Base-by-base conservation (phyloP, 1,140 invertebrate genomes). In the Apocrypta bakeri region DNA sequence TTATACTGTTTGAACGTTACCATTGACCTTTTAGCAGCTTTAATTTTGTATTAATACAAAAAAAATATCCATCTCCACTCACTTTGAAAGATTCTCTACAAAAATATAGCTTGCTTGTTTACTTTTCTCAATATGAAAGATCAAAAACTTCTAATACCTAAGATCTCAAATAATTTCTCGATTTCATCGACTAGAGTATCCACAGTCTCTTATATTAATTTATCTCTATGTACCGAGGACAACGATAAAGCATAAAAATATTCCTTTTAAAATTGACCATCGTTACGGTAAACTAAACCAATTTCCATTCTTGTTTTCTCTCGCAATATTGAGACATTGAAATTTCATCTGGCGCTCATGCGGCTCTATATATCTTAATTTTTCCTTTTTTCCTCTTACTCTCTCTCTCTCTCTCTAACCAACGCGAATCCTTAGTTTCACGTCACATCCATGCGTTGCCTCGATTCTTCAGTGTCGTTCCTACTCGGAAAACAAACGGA, bases 311-410 rank as follows among this genome's bases (percentile, higher is more conserved):
- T 21, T 56, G 48, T 17, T 56, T 56, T 56, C 48, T 56, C 48
- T 56, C 40, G 40, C 40, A 42, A 42, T 12, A 42, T 14, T 42
- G 40, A 42, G 11, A 42, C 40, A 42, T 42, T 42, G 40, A 42
- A 42, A 42, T 42, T 42, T 42, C 40, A 42, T 42, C 40, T 37
- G 37, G 9, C 9, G n/a, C n/a, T n/a, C n/a, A n/a, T n/a, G n/a
- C n/a, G n/a, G n/a, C 73, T 75, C 73, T 56, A 40, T 75, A 24
- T 12, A 3, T 56, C 37, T n/a, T n/a, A n/a, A n/a, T n/a, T 75
- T 75, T 56, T 42, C 21, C 48, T 76, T 17, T 14, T 56, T 64
- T 25, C n/a, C 25, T 14, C 48, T 56, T 37, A 37, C 9, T 37
- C 33, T 4, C 33, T 37, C 33, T 37, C 33, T 9, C 33, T 9